Conservation (phyloP, 1,140 invertebrate species). For the Bilobella aurantiaca region DNA sequence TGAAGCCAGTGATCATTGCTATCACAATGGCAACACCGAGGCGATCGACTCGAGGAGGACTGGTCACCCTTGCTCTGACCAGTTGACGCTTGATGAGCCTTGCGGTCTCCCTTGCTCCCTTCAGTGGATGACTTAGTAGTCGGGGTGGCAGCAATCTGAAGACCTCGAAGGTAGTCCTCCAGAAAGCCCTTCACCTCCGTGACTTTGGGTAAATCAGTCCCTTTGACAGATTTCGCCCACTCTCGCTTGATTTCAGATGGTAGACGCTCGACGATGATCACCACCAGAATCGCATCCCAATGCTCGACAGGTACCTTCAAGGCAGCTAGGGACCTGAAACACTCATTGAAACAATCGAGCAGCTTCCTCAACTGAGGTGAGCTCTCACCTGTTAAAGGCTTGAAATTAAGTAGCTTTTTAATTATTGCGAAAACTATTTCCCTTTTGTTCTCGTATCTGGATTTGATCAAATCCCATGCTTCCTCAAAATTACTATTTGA, state of each 20-base stretch:
- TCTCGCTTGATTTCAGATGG: slow-evolving; percentile 17
- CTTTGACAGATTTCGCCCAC: slow-evolving; percentile 27
- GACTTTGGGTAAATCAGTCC: slow-evolving; percentile 16
- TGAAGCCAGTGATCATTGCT: background rate
- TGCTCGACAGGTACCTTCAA: background rate
- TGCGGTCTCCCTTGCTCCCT: background rate
- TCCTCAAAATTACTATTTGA: slow-evolving; percentile 35
- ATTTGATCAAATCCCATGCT: slow-evolving; percentile 35
- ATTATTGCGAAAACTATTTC: slow-evolving; percentile 36
- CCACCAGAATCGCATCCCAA: background rate
- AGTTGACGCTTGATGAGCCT: background rate
- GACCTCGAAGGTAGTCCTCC: background rate
- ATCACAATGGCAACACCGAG: background rate
- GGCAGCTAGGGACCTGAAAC: background rate
- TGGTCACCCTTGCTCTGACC: background rate
- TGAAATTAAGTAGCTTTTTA: slow-evolving; percentile 31
- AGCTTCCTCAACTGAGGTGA: background rate
- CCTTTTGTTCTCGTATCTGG: slow-evolving; percentile 36
- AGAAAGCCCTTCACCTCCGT: slow-evolving; percentile 25
- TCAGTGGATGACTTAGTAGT: background rate
- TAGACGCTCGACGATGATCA: slow-evolving; percentile 13
- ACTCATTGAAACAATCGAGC: background rate
- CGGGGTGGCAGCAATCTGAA: background rate
- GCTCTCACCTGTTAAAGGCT: no score
- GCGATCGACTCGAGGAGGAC: background rate